phyloP scores from a whole-genome alignment of 2,113 vertebrate species.

The Oxygymnocypris stewartii region DNA sequence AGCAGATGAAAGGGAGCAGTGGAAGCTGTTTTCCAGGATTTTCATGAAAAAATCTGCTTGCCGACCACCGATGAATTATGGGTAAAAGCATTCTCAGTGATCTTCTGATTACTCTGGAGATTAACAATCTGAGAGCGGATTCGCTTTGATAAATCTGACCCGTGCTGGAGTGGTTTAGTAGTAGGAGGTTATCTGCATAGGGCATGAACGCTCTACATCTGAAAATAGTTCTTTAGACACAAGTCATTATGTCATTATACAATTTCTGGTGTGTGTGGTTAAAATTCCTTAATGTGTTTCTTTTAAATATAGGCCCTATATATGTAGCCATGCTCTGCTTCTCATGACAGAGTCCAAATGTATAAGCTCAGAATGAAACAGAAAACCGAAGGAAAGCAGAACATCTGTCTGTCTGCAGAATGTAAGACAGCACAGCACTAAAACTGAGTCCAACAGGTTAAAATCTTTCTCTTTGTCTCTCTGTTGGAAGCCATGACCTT shows the following conservation, averaged over 20 bases:
- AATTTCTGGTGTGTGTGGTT: too few relatives aligned
- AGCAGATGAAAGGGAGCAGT: not conserved
- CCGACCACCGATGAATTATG: constrained; percentile 13
- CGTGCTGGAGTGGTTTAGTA: not conserved
- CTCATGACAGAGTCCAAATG: constrained; percentile 8
- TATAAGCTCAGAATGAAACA: constrained; percentile 8
- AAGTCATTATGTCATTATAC: not conserved
- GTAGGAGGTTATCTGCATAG: not conserved
- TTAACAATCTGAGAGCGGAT: constrained; percentile 2
- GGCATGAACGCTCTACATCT: not conserved
- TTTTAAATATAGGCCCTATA: too few relatives aligned
- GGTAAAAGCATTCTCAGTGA: constrained; percentile 9
- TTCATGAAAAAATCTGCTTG: not conserved
- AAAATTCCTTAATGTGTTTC: too few relatives aligned
- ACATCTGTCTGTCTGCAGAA: not conserved
- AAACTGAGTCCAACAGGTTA: constrained; percentile 25
- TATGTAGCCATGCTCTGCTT: too few relatives aligned
- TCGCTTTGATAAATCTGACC: not conserved
- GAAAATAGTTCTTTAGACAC: not conserved
- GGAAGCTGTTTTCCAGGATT: constrained; percentile 14
- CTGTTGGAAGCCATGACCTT: constrained; percentile 30
- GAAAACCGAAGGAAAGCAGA: not conserved
- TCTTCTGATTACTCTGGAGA: constrained; percentile 9
- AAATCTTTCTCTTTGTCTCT: constrained; percentile 16
- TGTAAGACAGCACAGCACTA: not conserved